These are phyloP conservation scores for Cotesia typhae DNA, from an alignment of 1,140 invertebrate genomes.

Conservation along the genomic window DNA sequence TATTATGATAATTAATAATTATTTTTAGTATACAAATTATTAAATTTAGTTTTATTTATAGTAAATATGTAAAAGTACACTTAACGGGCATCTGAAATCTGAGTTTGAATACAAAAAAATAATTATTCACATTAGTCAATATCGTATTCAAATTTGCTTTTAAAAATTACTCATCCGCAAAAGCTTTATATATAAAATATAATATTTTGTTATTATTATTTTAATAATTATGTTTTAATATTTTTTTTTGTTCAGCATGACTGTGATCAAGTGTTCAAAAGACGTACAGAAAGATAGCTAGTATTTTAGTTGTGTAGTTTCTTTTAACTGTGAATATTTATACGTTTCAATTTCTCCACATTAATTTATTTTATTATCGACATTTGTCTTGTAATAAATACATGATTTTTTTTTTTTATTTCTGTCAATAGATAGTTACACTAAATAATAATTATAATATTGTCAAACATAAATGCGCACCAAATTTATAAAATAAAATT, in stretches of 20 bases:
- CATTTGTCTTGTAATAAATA: constrained; percentile 8
- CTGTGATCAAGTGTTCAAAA: too few species aligned
- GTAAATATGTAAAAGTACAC: constrained; percentile 21
- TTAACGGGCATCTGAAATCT: background rate
- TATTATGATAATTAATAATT: too few species aligned
- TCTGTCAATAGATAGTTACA: background rate
- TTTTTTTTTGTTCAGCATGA: constrained; percentile 8
- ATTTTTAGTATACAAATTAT: too few species aligned
- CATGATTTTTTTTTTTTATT: background rate
- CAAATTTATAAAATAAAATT: background rate
- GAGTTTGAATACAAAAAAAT: constrained; percentile 20
- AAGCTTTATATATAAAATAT: constrained; percentile 41
- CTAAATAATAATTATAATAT: background rate
- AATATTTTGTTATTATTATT: constrained; percentile 28
- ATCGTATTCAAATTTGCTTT: constrained; percentile 31
- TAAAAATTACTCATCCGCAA: constrained; percentile 29
- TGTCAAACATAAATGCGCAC: constrained; percentile 6
- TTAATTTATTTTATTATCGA: constrained; percentile 1
- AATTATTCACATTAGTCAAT: background rate
- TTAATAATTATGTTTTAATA: constrained; percentile 5
- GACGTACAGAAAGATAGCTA: background rate
- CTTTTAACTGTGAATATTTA: background rate
- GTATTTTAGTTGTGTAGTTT: background rate
- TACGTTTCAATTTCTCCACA: constrained; percentile 12
- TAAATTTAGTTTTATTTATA: background rate